Evolutionary conservation across 2,113 vertebrate genomes (phyloP), one percentile per base, ranked within the genome.

Genomic region (Buteo buteo): DNA sequence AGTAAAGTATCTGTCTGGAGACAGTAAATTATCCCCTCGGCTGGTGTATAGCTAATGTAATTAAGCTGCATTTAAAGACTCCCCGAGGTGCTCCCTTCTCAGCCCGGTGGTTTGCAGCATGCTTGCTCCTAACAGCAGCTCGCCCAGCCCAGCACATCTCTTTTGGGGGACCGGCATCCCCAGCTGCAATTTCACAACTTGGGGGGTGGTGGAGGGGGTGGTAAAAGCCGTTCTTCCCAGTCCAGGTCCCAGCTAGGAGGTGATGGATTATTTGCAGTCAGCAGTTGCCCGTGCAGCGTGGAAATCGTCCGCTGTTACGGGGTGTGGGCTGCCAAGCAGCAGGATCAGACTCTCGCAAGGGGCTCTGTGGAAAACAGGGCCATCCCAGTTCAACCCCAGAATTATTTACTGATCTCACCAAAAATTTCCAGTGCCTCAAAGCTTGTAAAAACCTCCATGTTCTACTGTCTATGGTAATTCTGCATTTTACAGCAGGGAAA

Each of bases 41-140:
- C 81, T 90, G 81, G 73, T 91, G 76, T 44, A 74, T 50, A 88
- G n/a, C 50, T 91, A 71, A 84, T 93, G 86, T 94, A 97, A 97
- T 97, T 96, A 96, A 92, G 88, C 55, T 90, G 61, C 66, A 47
- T 82, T 45, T 95, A 92, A 97, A 90, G 90, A 47, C 66, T 97
- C 96, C 96, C 96, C 58, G 6, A 52, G 89, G 93, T 88, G 19
- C 57, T 71, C 66, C 87, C 77, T 86, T 54, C 97, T 50, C 85
- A 91, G 50, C 78, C 61, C 4, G 3, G 77, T 2, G 0, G n/a
- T 70, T 74, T 22, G 58, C 58, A 49, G 84, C 8, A 13, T 34
- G 76, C 64, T 92, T 40, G 84, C 85, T 88, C 81, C 81, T 77
- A 78, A 47, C 7, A 3, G 3, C 80, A 47, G 16, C 57, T 44